These are phyloP conservation scores for Actenoides hombroni DNA, from an alignment of 2,113 vertebrate species.

Conservation along the genomic window DNA sequence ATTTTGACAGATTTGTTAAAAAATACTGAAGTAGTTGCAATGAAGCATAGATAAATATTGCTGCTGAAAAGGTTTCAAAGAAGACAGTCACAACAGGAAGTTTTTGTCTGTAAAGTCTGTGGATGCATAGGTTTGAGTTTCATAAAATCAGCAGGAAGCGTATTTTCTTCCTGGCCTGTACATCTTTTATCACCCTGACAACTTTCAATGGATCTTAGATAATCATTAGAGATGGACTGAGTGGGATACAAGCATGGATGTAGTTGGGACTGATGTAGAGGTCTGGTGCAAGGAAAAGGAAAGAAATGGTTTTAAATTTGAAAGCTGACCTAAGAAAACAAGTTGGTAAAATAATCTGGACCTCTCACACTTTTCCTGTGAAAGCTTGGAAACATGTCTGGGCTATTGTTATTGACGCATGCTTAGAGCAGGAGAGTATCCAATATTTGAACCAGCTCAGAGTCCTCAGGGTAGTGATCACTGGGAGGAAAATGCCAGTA, in stretches of 20 bases:
- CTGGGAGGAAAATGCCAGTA: not conserved
- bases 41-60: constrained; percentile 24
- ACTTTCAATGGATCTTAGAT: not conserved
- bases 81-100: not conserved
- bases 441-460: not conserved
- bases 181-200: not conserved
- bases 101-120: not conserved
- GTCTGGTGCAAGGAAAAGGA: not conserved
- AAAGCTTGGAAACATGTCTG: not conserved
- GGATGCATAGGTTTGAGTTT: not conserved
- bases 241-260: not conserved
- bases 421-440: not conserved
- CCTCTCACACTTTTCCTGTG: not conserved
- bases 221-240: not conserved
- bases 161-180: not conserved
- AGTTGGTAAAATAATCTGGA: not conserved
- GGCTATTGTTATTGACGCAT: not conserved
- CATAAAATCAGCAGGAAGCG: not conserved
- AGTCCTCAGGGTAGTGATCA: not conserved
- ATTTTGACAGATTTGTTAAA: constrained; percentile 30
- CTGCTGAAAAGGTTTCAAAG: not conserved
- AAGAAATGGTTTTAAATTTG: not conserved
- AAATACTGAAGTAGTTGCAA: not conserved
- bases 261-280: not conserved
- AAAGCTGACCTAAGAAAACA: not conserved